These are phyloP conservation scores for Ceratina australensis DNA, from an alignment of 1,140 invertebrate genomes.

Conservation along the genomic window DNA sequence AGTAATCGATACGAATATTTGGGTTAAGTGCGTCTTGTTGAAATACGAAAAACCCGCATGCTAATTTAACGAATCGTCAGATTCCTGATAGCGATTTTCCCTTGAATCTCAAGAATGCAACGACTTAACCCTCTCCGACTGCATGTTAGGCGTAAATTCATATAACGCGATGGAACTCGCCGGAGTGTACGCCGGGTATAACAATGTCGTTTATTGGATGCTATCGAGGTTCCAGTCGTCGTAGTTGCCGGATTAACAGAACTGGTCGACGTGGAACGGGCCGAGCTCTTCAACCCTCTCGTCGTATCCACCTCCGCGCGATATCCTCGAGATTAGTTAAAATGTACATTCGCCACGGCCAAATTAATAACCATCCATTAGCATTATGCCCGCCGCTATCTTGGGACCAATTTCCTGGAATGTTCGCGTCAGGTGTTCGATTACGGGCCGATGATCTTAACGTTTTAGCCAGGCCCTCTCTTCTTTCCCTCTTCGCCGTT, in stretches of 20 bases:
- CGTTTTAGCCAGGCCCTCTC: conserved; percentile 42
- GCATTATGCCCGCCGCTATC: conserved; percentile 37
- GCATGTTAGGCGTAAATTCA: background rate
- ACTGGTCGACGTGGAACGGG: background rate
- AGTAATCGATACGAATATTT: conserved; percentile 46
- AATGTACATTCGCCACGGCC: conserved; percentile 29
- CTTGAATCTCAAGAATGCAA: too few relatives aligned
- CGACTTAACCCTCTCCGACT: background rate
- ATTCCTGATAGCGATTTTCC: too few relatives aligned
- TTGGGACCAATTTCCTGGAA: conserved; percentile 32
- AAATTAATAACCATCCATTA: conserved; percentile 52
- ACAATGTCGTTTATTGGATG: conserved; percentile 7
- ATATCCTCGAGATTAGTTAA: conserved; percentile 37
- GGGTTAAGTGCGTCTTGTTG: conserved; percentile 26
- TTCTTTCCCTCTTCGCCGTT: background rate
- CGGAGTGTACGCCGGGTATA: background rate
- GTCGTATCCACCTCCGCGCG: background rate
- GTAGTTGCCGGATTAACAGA: conserved; percentile 9
- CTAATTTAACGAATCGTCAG: too few relatives aligned
- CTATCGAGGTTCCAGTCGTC: background rate
- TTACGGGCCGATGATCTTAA: conserved; percentile 37
- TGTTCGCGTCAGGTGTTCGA: conserved; percentile 38
- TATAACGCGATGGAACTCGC: background rate
- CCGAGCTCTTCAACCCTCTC: background rate
- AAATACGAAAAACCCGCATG: background rate